Evolutionary conservation across 2,113 vertebrate species (phyloP).

Genomic region (Merops nubicus): DNA sequence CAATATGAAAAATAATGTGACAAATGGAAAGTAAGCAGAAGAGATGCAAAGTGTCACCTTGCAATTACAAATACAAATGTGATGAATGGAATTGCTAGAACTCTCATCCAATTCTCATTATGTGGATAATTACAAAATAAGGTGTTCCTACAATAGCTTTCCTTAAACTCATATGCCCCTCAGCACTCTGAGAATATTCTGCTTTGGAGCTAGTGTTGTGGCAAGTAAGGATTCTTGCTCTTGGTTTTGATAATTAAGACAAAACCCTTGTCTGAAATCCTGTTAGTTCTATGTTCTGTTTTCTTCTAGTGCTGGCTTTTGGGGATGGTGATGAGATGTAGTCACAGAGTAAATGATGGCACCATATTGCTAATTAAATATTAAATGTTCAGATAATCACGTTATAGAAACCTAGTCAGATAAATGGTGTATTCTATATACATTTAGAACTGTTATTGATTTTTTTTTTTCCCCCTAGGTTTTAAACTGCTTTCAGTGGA

Average conservation of each 20-base stretch:
- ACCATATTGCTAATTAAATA: not conserved
- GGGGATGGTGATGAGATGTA: not conserved
- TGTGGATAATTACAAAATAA: not conserved
- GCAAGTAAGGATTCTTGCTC: not conserved
- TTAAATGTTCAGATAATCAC: not conserved
- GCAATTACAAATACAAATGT: not conserved
- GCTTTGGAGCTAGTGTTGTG: not conserved
- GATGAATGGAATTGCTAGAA: not conserved
- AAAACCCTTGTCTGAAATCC: not conserved
- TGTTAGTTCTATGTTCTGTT: not conserved
- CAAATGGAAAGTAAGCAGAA: not conserved
- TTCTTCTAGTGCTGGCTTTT: not conserved
- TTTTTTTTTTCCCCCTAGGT: not conserved
- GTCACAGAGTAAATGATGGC: not conserved
- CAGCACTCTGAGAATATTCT: not conserved
- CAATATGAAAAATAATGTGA: slow-evolving; percentile 26
- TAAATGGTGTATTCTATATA: not conserved
- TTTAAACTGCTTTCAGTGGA: not conserved
- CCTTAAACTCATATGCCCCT: not conserved
- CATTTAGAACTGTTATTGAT: not conserved
- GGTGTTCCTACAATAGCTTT: not conserved
- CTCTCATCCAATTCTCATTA: not conserved
- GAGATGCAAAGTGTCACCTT: slow-evolving; percentile 1
- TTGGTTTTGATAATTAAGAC: not conserved
- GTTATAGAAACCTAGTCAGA: not conserved